Base-by-base conservation (phyloP, 2,113 vertebrate species). In the Columba janthina region DNA sequence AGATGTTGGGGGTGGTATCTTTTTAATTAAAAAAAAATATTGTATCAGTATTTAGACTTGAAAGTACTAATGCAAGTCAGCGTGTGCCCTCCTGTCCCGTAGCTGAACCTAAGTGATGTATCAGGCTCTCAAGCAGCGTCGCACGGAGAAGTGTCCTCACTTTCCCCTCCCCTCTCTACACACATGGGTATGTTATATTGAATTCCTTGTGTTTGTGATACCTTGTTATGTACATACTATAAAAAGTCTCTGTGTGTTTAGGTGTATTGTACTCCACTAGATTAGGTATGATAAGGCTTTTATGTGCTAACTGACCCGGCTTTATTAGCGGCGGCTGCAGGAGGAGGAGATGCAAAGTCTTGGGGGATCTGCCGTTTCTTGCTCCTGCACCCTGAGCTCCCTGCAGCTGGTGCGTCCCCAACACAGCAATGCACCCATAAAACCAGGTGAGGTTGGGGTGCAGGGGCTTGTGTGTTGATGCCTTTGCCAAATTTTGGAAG, bases 141-240 rank as follows among this genome's bases (percentile, higher is more conserved):
- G 3, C 9, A 17, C 38, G 67, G 56, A 64, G 50, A 77, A 15
- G 40, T 0, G 24, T 56, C 65, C 81, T 53, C 10, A 0, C 62
- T 69, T 58, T 32, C 77, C 36, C 2, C 6, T 56, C 38, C 16
- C 7, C 15, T 11, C 6, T 7, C 21, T 11, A 8, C 22, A 2
- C 75, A 4, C 22, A 0, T 3, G 11, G 9, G 5, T 29, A 15
- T 29, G 6, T 46, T 34, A 3, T 1, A 21, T 26, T 0, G 0
- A 28, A 6, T 58, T 40, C 36, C 65, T 77, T 3, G 0, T 22
- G 69, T n/a, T 22, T 12, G 31, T 51, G 15, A 57, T 32, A 9
- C 28, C 8, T 0, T 1, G 9, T 65, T 14, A 4, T 17, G 13
- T 15, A 6, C 14, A 0, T 22, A 2, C 40, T 19, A 1, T 28